Evolutionary conservation across 1,140 invertebrate species (phyloP).

Genomic region (Drosophila obscura): DNA sequence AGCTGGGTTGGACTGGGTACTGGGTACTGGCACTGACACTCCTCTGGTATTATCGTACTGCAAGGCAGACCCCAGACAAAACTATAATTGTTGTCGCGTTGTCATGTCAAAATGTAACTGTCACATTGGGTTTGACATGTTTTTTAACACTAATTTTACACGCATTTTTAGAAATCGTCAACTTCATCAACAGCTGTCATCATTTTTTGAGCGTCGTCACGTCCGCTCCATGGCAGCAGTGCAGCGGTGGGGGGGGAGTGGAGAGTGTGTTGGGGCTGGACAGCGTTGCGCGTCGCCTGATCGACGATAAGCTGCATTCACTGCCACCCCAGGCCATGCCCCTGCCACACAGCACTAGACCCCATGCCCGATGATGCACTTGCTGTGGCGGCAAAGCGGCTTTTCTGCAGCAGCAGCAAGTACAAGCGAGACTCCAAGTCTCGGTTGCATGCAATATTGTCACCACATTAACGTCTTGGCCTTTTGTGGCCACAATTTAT

Average conservation of each 20-base stretch:
- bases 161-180: slow-evolving; percentile 82
- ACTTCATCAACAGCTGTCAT: slow-evolving; percentile 80
- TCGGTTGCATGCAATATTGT: slow-evolving; percentile 79
- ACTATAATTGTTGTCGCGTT: slow-evolving; percentile 66
- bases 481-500: slow-evolving; percentile 81
- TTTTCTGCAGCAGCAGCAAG: slow-evolving; percentile 44
- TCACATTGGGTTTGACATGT: slow-evolving; percentile 79
- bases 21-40: slow-evolving; percentile 1
- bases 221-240: slow-evolving; percentile 48
- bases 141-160: slow-evolving; percentile 82
- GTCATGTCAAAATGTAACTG: slow-evolving; percentile 78
- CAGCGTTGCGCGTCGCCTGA: slow-evolving; percentile 54
- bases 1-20: neutral
- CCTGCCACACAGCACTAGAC: slow-evolving; percentile 10
- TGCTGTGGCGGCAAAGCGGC: slow-evolving; percentile 56
- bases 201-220: slow-evolving; percentile 75
- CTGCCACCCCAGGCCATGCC: slow-evolving; percentile 38
- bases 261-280: slow-evolving; percentile 19
- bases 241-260: neutral
- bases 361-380: slow-evolving; percentile 31
- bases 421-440: slow-evolving; percentile 11
- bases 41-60: neutral
- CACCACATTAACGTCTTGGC: slow-evolving; percentile 81
- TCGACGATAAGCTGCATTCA: slow-evolving; percentile 70
- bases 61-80: slow-evolving; percentile 42